These are phyloP conservation scores for Marisa cornuarietis DNA, from an alignment of 1,140 invertebrate genomes.

Conservation along the genomic window DNA sequence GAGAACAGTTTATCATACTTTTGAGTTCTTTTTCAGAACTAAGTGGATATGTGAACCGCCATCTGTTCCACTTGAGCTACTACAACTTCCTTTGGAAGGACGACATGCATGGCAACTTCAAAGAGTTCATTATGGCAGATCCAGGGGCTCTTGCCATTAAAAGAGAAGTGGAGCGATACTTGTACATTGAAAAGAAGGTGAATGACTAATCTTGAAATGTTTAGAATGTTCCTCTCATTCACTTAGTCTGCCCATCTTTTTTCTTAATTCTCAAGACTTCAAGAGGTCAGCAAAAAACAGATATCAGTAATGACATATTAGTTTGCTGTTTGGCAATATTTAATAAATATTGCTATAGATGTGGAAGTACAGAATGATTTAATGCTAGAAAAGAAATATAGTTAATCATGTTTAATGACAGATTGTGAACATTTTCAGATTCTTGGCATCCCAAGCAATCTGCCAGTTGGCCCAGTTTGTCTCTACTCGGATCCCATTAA, in stretches of 20 bases:
- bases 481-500: conserved; percentile 62
- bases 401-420: neutral
- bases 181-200: conserved; percentile 30
- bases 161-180: conserved; percentile 44
- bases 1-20: neutral
- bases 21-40: conserved; percentile 50
- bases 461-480: conserved; percentile 61
- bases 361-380: too few relatives aligned
- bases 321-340: too few relatives aligned
- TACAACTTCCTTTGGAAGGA: conserved; percentile 68
- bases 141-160: conserved; percentile 61
- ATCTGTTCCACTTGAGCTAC: conserved; percentile 63
- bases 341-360: too few relatives aligned
- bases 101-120: conserved; percentile 63
- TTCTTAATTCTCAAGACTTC: neutral
- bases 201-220: too few relatives aligned
- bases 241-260: neutral
- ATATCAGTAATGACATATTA: too few relatives aligned
- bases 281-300: too few relatives aligned
- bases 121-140: conserved; percentile 62
- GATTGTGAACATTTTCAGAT: conserved; percentile 48
- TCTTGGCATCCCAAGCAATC: conserved; percentile 52
- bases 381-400: neutral
- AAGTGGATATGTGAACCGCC: conserved; percentile 52
- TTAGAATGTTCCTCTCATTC: too few relatives aligned